Base-by-base conservation (phyloP, 2,113 vertebrate genomes). In the Siniperca knerii region DNA sequence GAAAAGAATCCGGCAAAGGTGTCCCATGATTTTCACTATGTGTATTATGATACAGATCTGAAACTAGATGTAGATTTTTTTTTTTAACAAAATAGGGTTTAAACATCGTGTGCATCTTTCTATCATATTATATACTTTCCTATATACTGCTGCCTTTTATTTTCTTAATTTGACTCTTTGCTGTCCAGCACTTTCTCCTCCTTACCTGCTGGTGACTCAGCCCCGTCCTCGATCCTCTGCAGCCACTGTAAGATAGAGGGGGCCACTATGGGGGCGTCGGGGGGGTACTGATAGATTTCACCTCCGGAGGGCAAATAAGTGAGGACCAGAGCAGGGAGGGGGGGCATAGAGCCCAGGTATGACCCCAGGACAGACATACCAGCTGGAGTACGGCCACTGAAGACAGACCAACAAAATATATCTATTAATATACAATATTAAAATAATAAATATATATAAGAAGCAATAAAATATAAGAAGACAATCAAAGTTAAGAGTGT, bases 371-470 rank as follows among this genome's bases (percentile, higher is more conserved):
- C 83, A 0, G 93, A 94, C 44, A 86, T 91, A 7, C 97, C 98
- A 3, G 95, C 96, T 0, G 97, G 97, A 37, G 98, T 99, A 5
- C 93, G 97, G 57, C 95, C 95, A 35, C 98, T 99, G 87, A 86
- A 90, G 6, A 88, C 23, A 82, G 1, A 58, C 7, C 11, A 25
- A 21, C 9, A 61, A 8, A 29, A 78, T 20, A 66, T 46, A 23
- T 65, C 18, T 18, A 23, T 42, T 9, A 16, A 40, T 54, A 70
- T 5, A 4, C 4, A 52, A 52, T 52, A 18, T 6, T 48, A 48
- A 48, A 12, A 13, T 4, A 10, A 46, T 20, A 13, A 12, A 57
- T 11, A n/a, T n/a, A 46, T 44, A 1, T 29, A 29, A 29, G 29
- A 29, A 29, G 7, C 33, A 18, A n/a, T 3, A 21, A 60, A 64